A percentile compares a stretch with the other conserved stretches of the same genome.
Evolutionary conservation across 2,113 vertebrate species (phyloP).

Genomic region (Lepisosteus osseus): DNA sequence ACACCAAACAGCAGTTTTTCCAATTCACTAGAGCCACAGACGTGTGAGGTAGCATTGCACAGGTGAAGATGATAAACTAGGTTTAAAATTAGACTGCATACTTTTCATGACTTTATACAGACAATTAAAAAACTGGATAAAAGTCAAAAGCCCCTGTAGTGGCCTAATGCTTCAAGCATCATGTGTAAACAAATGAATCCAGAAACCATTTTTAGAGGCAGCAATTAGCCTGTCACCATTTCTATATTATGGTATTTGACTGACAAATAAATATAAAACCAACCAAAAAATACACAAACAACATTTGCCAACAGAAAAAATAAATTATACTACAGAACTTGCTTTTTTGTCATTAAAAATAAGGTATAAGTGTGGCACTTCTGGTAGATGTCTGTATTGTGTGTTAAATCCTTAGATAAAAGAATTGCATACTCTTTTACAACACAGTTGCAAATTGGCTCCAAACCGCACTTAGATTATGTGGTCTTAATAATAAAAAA

Average conservation of each 20-base stretch:
- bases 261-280: constrained; percentile 2
- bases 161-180: too few relatives aligned
- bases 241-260: not conserved
- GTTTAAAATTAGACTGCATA: too few relatives aligned
- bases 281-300: not conserved
- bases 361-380: not conserved
- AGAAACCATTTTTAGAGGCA: too few relatives aligned
- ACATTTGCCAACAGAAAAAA: not conserved
- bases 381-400: not conserved
- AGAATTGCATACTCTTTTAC: not conserved
- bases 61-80: too few relatives aligned
- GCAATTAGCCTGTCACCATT: too few relatives aligned
- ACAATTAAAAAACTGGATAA: too few relatives aligned
- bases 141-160: too few relatives aligned
- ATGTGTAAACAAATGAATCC: too few relatives aligned
- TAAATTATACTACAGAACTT: constrained; percentile 7
- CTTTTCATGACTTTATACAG: too few relatives aligned
- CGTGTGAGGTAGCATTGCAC: too few relatives aligned
- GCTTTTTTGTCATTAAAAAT: not conserved
- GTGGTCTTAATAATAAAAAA: not conserved
- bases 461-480: not conserved
- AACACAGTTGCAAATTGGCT: not conserved
- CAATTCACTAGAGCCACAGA: too few relatives aligned
- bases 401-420: not conserved
- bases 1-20: too few relatives aligned